Percentiles rank a stretch among this genome's conserved stretches.
These are phyloP conservation scores for Notodonta ziczac DNA, from an alignment of 2,888 invertebrate genomes.

Conservation along the genomic window DNA sequence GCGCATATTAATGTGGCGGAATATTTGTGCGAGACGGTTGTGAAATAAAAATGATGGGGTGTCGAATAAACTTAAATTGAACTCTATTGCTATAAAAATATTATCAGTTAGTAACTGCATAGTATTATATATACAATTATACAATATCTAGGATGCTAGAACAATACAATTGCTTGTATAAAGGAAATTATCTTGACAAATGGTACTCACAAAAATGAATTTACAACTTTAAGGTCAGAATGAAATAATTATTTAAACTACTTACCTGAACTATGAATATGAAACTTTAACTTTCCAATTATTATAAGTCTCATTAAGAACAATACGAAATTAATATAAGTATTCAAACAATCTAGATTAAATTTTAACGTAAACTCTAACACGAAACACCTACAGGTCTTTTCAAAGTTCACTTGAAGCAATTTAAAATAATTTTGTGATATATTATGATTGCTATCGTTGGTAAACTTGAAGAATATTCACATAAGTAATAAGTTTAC, in stretches of 20 bases:
- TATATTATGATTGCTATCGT: conserved; percentile 38
- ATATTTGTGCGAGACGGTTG: conserved; percentile 40
- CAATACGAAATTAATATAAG: background rate
- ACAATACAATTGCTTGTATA: too few species aligned
- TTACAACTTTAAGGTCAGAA: background rate
- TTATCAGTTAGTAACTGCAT: too few species aligned
- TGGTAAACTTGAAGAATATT: conserved; percentile 43
- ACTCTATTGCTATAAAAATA: too few species aligned
- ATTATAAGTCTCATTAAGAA: background rate
- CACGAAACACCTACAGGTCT: background rate
- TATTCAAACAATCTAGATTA: conserved; percentile 2
- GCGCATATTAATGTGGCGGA: conserved; percentile 45
- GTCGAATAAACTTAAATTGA: too few species aligned
- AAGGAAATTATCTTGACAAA: too few species aligned
- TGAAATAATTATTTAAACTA: too few species aligned
- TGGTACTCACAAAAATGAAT: background rate
- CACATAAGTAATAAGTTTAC: conserved; percentile 41
- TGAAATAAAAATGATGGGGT: conserved; percentile 17
- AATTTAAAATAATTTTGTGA: conserved; percentile 25
- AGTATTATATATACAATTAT: too few species aligned
- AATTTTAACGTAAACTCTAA: background rate
- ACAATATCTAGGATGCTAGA: too few species aligned
- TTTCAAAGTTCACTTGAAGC: conserved; percentile 13
- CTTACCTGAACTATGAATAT: too few species aligned
- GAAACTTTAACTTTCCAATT: too few species aligned